phyloP scores from a whole-genome alignment of 2,888 invertebrate genomes.

The Ophioninae sp. region DNA sequence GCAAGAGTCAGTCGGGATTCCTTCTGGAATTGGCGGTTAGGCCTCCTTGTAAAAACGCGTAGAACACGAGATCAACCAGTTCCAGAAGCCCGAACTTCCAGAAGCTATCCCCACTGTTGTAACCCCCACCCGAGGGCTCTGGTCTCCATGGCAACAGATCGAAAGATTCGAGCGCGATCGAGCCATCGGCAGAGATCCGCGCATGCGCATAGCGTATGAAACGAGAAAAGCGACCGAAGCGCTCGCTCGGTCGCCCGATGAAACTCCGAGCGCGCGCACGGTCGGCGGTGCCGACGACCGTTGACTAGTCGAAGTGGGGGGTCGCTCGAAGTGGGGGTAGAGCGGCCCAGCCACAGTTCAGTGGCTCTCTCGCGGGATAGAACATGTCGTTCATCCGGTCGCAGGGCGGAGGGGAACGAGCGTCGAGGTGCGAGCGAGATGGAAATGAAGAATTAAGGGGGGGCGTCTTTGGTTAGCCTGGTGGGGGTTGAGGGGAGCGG shows the following conservation, averaged over 20 bases:
- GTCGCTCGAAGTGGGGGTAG: slow-evolving; percentile 21
- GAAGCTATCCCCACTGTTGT: slow-evolving; percentile 29
- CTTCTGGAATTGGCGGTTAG: slow-evolving; percentile 53
- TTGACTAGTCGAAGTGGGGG: neutral
- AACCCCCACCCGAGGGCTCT: slow-evolving; percentile 46
- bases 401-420: slow-evolving; percentile 11
- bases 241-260: slow-evolving; percentile 21
- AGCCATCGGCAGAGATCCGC: slow-evolving; percentile 24
- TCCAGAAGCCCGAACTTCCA: slow-evolving; percentile 49
- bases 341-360: slow-evolving; percentile 33
- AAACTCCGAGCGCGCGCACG: slow-evolving; percentile 19
- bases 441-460: slow-evolving; percentile 48
- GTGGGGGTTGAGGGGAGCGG: slow-evolving; percentile 46
- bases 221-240: slow-evolving; percentile 40
- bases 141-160: slow-evolving; percentile 70
- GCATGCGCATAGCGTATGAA: slow-evolving; percentile 29
- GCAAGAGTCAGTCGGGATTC: slow-evolving; percentile 46
- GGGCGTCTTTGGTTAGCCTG: slow-evolving; percentile 11
- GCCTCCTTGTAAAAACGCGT: slow-evolving; percentile 23
- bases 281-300: slow-evolving; percentile 42
- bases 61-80: slow-evolving; percentile 26
- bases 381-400: neutral
- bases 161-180: slow-evolving; percentile 53
- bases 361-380: slow-evolving; percentile 36
- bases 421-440: slow-evolving; percentile 18